phyloP scores from a whole-genome alignment of 2,888 invertebrate species.

The Scaptomyza cyrtandrae region DNA sequence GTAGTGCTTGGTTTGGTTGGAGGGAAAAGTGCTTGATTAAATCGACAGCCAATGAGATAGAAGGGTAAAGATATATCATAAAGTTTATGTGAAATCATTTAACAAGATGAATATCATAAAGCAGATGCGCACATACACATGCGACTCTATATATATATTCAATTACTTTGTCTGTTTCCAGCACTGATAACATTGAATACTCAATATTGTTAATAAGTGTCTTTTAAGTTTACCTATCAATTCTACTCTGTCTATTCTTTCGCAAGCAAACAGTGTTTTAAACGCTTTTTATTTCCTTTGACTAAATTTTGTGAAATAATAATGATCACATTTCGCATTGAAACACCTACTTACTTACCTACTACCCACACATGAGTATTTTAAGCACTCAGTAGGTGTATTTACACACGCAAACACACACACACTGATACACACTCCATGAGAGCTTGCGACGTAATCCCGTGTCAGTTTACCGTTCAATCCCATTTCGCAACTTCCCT shows the following conservation, averaged over 20 bases:
- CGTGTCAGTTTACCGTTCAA: constrained; percentile 62
- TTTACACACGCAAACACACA: constrained; percentile 14
- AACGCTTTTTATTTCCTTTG: background rate
- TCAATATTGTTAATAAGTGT: background rate
- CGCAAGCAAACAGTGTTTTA: background rate
- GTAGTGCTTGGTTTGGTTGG: constrained; percentile 45
- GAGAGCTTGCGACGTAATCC: constrained; percentile 43
- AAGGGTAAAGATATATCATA: constrained; percentile 9
- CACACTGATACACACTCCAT: constrained; percentile 1
- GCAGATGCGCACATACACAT: no score
- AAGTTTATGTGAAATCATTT: constrained; percentile 34
- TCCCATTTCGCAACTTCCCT: constrained; percentile 65
- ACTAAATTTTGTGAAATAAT: background rate
- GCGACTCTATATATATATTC: constrained; percentile 10
- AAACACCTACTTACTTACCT: constrained; percentile 11
- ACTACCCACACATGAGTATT: constrained; percentile 2
- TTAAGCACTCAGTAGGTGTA: constrained; percentile 19
- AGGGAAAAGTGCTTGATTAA: constrained; percentile 49
- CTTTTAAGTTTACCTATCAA: background rate
- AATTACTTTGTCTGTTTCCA: constrained; percentile 13
- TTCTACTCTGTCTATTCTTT: background rate
- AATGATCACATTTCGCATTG: constrained; percentile 8
- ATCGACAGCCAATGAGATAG: background rate
- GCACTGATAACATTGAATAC: constrained; percentile 14
- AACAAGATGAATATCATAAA: constrained; percentile 15